Conservation (phyloP, 2,797 vertebrate genomes). For the Pelodytes ibericus region DNA sequence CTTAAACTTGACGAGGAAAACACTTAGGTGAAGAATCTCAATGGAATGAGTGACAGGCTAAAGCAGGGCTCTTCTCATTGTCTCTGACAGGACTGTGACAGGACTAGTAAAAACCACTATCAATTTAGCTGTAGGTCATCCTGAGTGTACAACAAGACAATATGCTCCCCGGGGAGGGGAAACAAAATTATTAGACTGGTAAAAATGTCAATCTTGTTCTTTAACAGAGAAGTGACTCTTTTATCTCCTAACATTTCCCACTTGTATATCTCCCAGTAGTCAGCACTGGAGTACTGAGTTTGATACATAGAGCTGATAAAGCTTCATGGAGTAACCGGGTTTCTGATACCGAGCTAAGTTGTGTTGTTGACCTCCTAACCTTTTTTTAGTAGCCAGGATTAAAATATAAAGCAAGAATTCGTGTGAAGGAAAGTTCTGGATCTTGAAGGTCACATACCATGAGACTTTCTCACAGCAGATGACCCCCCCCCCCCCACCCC, state of each 20-base stretch:
- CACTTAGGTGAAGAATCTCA: not conserved
- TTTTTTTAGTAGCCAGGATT: not conserved
- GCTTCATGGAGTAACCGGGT: constrained; percentile 47
- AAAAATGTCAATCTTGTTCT: constrained; percentile 65
- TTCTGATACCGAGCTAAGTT: constrained; percentile 42
- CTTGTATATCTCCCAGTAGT: constrained; percentile 33
- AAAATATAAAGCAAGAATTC: constrained; percentile 39
- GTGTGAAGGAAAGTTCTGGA: not conserved
- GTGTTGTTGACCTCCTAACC: constrained; percentile 52
- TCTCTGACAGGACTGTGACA: not conserved
- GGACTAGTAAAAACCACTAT: constrained; percentile 58
- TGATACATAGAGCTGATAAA: constrained; percentile 53
- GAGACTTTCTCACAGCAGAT: constrained; percentile 8
- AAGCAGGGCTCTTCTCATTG: not conserved
- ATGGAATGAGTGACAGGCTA: not conserved
- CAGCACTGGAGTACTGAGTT: not conserved
- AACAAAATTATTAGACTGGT: constrained; percentile 62
- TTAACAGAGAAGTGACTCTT: constrained; percentile 58
- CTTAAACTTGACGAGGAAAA: not conserved
- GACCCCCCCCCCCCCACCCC: no score
- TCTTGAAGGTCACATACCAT: constrained; percentile 7
- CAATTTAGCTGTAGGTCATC: constrained; percentile 68
- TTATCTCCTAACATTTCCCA: not conserved
- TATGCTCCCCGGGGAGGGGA: constrained; percentile 57
- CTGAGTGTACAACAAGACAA: constrained; percentile 69